Percentiles rank a stretch among this genome's conserved stretches.
Conservation (phyloP, 1,140 invertebrate species). For the Drosophila mayri region DNA sequence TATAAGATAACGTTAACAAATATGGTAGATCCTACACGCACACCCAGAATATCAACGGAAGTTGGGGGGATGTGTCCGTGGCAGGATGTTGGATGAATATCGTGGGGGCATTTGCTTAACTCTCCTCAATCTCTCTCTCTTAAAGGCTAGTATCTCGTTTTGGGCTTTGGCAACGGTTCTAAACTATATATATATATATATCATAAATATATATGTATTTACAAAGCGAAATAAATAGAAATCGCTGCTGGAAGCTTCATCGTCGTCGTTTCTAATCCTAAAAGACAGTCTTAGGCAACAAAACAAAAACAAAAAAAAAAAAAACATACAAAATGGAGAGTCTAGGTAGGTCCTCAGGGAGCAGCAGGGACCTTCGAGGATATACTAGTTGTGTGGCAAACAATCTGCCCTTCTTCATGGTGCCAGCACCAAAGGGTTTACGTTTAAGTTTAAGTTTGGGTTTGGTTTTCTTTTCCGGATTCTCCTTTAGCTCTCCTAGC, state of each 20-base stretch:
- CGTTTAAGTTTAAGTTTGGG: background rate
- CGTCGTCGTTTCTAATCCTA: conserved; percentile 33
- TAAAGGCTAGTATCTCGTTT: conserved; percentile 49
- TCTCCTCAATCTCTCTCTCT: background rate
- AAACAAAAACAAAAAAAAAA: conserved; percentile 25
- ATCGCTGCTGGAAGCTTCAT: conserved; percentile 8
- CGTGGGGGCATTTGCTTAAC: conserved; percentile 39
- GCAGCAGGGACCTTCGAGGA: background rate
- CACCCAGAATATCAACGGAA: conserved; percentile 56
- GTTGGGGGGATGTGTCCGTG: background rate
- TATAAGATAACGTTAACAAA: conserved; percentile 26
- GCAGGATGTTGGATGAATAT: conserved; percentile 49
- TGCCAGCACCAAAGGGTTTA: conserved; percentile 35
- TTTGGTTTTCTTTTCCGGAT: background rate
- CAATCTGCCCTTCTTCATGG: background rate
- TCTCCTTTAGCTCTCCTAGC: conserved; percentile 22
- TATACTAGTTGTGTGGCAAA: background rate
- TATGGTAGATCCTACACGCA: conserved; percentile 13
- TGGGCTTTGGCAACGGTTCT: conserved; percentile 70
- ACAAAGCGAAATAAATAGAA: conserved; percentile 45
- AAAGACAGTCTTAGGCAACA: conserved; percentile 68
- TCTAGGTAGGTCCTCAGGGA: conserved; percentile 2
- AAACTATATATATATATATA: conserved; percentile 31
- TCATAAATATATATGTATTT: conserved; percentile 28
- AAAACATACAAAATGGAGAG: background rate